Evolutionary conservation across 1,140 invertebrate genomes (phyloP), one percentile per base, ranked within the genome.

Genomic region (Microplitis demolitor): DNA sequence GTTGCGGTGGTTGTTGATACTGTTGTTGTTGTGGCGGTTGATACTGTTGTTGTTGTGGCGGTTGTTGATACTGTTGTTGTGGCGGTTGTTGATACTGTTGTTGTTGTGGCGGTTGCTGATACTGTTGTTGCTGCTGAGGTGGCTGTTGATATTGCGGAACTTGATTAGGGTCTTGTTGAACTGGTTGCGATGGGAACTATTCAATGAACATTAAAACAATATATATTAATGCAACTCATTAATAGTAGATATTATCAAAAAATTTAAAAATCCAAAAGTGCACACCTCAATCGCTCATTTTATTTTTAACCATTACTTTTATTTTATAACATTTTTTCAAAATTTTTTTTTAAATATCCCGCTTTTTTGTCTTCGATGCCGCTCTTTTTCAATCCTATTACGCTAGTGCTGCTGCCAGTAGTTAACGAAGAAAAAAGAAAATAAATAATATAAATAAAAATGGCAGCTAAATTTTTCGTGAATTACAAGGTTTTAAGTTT

Each of bases 11-110:
- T 11, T 39, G 16, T 53, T 74, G 73, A 11, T 74, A 67, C 0
- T 58, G 24, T 24, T 66, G 61, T 66, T 77, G 72, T 73, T 75
- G 24, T n/a, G 56, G 76, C 13, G 82, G 79, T 33, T 51, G 31
- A 34, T 72, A 66, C 8, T 68, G 66, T 4, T 68, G 51, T 61
- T 63, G 54, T 16, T 66, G 66, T 69, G 76, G 78, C 14, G 71
- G 53, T 69, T 79, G 76, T 66, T 78, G 74, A 66, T 67, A 66
- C 56, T 82, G 76, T 24, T 34, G 64, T 69, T 82, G 79, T 66
- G 80, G 81, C 13, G 37, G 4, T 4, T 71, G 69, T 33, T 77
- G 76, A 14, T 39, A 60, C 67, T 82, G 79, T 68, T 80, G 81
- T 13, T 69, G 69, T 31, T 77, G 16, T 63, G 80, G 80, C 53